Base-by-base conservation (phyloP, 2,797 vertebrate genomes). In the Orientallactaga sibirica region DNA sequence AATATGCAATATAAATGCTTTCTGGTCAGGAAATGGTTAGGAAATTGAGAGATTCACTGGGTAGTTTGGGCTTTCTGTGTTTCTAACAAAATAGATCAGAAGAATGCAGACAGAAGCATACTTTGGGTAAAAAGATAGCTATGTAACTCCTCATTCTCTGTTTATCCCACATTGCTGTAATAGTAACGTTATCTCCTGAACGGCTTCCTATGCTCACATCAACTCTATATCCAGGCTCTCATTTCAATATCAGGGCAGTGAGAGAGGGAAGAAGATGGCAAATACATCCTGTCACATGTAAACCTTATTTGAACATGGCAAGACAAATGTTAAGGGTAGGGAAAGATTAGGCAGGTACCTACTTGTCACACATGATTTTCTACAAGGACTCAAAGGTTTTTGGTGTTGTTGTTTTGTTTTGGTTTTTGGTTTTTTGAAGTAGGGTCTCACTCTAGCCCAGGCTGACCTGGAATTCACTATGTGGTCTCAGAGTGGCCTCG, bases 321-420 rank as follows among this genome's bases (percentile, higher is more conserved):
- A 41, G 19, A 61, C 61, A 55, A 75, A 18, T 76, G 55, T 73
- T 77, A 33, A 83, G 48, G 55, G 58, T 61, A 75, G 92, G 74
- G 83, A 85, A 84, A 91, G 48, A 81, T 66, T 19, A 89, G 79
- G 19, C 80, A 24, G 68, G 22, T 3, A 5, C 7, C 61, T 71
- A 27, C 64, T 73, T 90, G 79, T 90, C 88, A 85, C 70, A 74
- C 43, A 22, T 7, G 52, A 76, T 37, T 85, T 78, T 75, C 82
- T 67, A 15, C n/a, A 77, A 79, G 68, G 48, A 74, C 27, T 62
- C n/a, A 29, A 61, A 20, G 12, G n/a, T 66, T 9, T 12, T 48
- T 48, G 43, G 1, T 48, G 43, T 48, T 48, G 43, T 8, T 48
- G 43, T 48, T 48, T 48, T 37, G 33, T 37, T 37, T 37, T 37